Evolutionary conservation across 1,140 invertebrate genomes (phyloP).

Genomic region (Neodiprion pinetum): DNA sequence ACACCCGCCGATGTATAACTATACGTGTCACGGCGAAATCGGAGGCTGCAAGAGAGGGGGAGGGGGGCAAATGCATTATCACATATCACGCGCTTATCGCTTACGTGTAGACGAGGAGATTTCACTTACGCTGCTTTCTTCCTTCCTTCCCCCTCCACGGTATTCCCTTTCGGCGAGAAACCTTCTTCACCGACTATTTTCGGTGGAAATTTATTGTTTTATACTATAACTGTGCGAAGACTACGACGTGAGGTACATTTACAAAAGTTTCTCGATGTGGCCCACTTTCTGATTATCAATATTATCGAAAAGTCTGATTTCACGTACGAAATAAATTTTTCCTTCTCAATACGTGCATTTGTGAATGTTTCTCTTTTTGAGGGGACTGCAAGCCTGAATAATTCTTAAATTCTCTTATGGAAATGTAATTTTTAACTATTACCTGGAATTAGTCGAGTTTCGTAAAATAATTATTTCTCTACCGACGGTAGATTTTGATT

Average conservation of each 20-base stretch:
- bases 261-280: not conserved
- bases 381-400: too few species aligned
- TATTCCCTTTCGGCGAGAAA: not conserved
- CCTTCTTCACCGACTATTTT: not conserved
- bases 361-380: too few species aligned
- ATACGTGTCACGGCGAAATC: not conserved
- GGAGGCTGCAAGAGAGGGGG: not conserved
- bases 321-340: too few species aligned
- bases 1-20: slow-evolving; percentile 1
- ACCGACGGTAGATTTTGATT: too few species aligned
- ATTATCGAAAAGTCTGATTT: too few species aligned
- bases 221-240: not conserved
- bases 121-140: not conserved
- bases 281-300: too few species aligned
- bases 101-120: not conserved
- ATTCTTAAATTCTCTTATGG: too few species aligned
- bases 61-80: not conserved
- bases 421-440: too few species aligned
- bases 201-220: too few species aligned
- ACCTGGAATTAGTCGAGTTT: too few species aligned
- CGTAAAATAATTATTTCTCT: too few species aligned
- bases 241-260: not conserved
- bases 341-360: too few species aligned
- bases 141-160: not conserved
- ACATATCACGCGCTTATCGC: slow-evolving; percentile 12